Evolutionary conservation across 2,113 vertebrate species (phyloP).

Genomic region (Neotoma lepida): DNA sequence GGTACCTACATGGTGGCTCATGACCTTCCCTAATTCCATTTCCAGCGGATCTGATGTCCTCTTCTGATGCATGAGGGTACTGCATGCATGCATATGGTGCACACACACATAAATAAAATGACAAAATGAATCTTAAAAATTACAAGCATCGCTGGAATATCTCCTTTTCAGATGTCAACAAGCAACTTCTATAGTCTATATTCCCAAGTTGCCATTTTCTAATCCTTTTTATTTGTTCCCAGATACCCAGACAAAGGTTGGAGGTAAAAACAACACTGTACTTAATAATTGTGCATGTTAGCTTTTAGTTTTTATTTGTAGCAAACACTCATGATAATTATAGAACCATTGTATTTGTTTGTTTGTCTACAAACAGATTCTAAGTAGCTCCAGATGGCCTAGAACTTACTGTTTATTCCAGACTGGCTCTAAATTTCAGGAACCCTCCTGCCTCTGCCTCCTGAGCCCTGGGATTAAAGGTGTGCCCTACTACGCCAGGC

Average conservation of each 20-base stretch:
- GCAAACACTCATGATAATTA: not conserved
- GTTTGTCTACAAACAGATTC: not conserved
- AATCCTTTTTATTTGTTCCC: slow-evolving; percentile 39
- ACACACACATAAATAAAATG: not conserved
- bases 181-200: slow-evolving; percentile 27
- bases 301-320: slow-evolving; percentile 47
- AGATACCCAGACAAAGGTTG: not conserved
- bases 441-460: not conserved
- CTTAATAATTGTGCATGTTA: not conserved
- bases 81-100: not conserved
- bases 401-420: not conserved
- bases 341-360: not conserved
- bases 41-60: not conserved
- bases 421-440: not conserved
- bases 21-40: not conserved
- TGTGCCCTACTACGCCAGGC: not conserved
- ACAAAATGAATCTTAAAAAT: not conserved
- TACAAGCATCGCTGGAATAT: not conserved
- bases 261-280: not conserved
- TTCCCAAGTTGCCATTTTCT: not conserved
- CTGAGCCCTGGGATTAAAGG: not conserved
- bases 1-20: not conserved
- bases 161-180: slow-evolving; percentile 16
- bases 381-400: not conserved
- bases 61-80: not conserved